Conservation (phyloP, 2,888 invertebrate species). For the Lepeophtheirus nordmannii region DNA sequence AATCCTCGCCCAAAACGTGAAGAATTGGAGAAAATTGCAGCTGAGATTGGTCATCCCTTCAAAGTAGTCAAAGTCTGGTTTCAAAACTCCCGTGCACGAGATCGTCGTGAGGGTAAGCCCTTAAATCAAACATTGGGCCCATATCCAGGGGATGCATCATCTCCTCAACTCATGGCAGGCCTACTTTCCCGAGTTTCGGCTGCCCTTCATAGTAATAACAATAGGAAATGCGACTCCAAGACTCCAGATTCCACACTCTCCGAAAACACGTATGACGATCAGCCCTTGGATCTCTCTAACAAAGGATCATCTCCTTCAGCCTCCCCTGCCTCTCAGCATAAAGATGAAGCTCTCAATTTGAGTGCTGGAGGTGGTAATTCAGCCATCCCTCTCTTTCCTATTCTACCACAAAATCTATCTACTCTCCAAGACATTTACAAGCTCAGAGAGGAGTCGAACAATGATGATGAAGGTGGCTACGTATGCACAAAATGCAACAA, state of each 20-base stretch:
- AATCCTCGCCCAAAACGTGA: slow-evolving; percentile 88
- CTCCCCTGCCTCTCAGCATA: slow-evolving; percentile 35
- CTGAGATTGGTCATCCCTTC: slow-evolving; percentile 45
- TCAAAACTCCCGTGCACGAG: slow-evolving; percentile 81
- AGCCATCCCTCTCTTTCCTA: not conserved
- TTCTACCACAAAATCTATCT: not conserved
- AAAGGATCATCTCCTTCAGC: slow-evolving; percentile 51
- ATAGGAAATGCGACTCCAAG: slow-evolving; percentile 12
- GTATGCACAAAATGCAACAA: slow-evolving; percentile 98
- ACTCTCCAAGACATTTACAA: slow-evolving; percentile 14
- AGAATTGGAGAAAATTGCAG: slow-evolving; percentile 76
- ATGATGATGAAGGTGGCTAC: slow-evolving; percentile 25
- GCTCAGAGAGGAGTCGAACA: not conserved
- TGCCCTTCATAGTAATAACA: slow-evolving; percentile 1
- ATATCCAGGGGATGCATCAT: not conserved
- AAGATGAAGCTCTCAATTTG: slow-evolving; percentile 5
- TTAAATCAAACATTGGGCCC: slow-evolving; percentile 32
- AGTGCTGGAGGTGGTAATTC: not conserved
- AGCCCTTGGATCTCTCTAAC: slow-evolving; percentile 72
- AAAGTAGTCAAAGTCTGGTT: slow-evolving; percentile 71
- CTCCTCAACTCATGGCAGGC: not conserved
- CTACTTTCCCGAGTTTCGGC: not conserved
- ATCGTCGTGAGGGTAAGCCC: slow-evolving; percentile 51
- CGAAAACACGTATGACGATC: slow-evolving; percentile 4
- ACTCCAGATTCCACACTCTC: slow-evolving; percentile 10